These are phyloP conservation scores for Delichon dasypus DNA, from an alignment of 2,797 vertebrate genomes.

Conservation along the genomic window DNA sequence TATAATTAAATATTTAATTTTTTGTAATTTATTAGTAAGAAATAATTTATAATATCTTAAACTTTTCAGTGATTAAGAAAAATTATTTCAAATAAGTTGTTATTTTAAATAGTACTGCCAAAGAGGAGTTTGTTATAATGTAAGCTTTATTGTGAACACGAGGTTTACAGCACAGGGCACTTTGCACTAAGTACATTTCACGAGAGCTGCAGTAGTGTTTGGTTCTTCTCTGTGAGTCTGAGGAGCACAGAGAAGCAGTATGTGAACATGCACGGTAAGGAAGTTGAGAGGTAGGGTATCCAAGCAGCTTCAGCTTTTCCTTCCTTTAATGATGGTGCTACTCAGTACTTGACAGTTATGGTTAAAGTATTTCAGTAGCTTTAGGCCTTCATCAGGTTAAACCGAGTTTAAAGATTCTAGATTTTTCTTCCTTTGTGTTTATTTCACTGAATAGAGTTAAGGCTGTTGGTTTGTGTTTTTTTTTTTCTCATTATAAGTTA, in stretches of 20 bases:
- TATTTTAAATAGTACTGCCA: background rate
- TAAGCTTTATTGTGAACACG: background rate
- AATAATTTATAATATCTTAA: background rate
- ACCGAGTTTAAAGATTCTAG: background rate
- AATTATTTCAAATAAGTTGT: background rate
- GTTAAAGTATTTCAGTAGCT: background rate
- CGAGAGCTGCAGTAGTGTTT: background rate
- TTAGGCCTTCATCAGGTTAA: background rate
- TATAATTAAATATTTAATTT: background rate
- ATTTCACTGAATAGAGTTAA: background rate
- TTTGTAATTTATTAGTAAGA: constrained; percentile 4
- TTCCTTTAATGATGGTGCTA: background rate
- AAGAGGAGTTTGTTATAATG: background rate
- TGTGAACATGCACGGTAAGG: background rate
- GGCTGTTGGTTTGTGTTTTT: background rate
- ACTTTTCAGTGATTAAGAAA: background rate
- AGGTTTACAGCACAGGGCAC: background rate
- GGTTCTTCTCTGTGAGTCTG: background rate
- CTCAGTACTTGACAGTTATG: background rate
- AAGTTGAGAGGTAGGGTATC: background rate
- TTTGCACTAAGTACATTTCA: background rate
- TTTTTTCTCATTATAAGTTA: background rate
- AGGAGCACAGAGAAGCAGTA: background rate
- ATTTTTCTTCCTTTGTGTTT: background rate
- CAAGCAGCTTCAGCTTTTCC: background rate